Percentiles rank a stretch among this genome's conserved stretches.
Conservation (phyloP, 1,140 invertebrate genomes). For the Leptinotarsa texana region DNA sequence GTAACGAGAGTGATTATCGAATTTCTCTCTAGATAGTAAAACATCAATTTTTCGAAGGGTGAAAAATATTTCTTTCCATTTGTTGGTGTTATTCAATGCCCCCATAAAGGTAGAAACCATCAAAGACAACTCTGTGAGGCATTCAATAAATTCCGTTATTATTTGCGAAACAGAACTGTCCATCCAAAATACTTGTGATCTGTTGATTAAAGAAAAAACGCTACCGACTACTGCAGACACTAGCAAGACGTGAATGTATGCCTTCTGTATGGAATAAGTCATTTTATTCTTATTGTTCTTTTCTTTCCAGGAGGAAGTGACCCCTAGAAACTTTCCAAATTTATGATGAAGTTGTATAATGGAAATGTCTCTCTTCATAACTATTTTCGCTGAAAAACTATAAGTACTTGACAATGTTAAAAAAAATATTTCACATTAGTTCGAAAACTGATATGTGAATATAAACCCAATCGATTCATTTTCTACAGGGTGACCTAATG, state of each 20-base stretch:
- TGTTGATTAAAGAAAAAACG: neutral
- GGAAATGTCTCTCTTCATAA: neutral
- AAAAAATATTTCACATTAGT: too few relatives aligned
- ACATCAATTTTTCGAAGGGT: neutral
- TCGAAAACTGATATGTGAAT: too few relatives aligned
- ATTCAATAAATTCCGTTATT: neutral
- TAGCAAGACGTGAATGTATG: neutral
- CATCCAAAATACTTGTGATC: conserved; percentile 2
- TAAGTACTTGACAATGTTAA: too few relatives aligned
- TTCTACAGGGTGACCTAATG: too few relatives aligned
- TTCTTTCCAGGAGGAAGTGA: neutral
- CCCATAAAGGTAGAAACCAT: neutral
- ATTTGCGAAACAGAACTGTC: neutral
- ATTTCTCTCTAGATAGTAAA: neutral
- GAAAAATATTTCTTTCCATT: conserved; percentile 15
- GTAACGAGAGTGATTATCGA: neutral
- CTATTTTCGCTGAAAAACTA: too few relatives aligned
- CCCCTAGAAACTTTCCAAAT: neutral
- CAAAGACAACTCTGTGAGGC: neutral
- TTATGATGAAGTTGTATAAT: neutral
- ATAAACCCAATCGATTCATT: too few relatives aligned
- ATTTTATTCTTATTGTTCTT: neutral
- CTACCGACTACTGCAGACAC: neutral
- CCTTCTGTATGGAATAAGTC: neutral
- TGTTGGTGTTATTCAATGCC: neutral